Percentiles rank a stretch among this genome's conserved stretches.
Conservation (phyloP, 30 jellyfish, hydroid and myxozoan species). For the Cassiopea xamachana region DNA sequence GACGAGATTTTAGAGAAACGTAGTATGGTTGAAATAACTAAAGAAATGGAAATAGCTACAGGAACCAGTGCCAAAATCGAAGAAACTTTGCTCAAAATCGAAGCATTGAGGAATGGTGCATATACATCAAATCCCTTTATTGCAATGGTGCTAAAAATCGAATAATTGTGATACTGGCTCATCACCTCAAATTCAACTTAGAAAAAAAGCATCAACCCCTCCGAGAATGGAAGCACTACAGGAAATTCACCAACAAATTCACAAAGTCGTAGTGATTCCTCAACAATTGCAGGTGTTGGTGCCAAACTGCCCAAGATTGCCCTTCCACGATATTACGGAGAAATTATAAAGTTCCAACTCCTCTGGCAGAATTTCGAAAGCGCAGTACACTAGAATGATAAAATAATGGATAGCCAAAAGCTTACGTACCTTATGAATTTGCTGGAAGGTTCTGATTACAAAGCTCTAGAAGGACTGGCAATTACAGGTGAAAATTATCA, state of each 20-base stretch:
- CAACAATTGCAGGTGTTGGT: not conserved
- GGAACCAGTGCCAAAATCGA: not conserved
- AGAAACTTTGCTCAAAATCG: slow-evolving; percentile 5
- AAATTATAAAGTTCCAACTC: too few relatives aligned
- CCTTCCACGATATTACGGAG: slow-evolving; percentile 8
- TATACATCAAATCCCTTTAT: not conserved
- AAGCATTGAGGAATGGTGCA: slow-evolving; percentile 13
- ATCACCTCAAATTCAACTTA: not conserved
- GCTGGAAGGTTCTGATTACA: slow-evolving; percentile 48
- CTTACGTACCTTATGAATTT: slow-evolving; percentile 25
- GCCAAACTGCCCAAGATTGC: not conserved
- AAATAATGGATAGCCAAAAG: not conserved
- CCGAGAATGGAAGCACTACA: too few relatives aligned
- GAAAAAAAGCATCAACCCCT: too few relatives aligned
- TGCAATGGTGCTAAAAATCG: not conserved
- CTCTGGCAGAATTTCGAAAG: slow-evolving; percentile 15
- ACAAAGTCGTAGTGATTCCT: too few relatives aligned
- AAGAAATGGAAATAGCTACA: not conserved
- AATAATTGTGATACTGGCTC: not conserved
- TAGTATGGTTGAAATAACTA: not conserved
- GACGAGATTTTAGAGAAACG: not conserved
- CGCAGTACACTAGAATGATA: slow-evolving; percentile 8
- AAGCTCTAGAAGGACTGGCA: slow-evolving; percentile 34
- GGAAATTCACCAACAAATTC: too few relatives aligned
- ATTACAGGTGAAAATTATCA: slow-evolving; percentile 26